Evolutionary conservation across 2,888 invertebrate species (phyloP).

Genomic region (Dendrolimus houi): DNA sequence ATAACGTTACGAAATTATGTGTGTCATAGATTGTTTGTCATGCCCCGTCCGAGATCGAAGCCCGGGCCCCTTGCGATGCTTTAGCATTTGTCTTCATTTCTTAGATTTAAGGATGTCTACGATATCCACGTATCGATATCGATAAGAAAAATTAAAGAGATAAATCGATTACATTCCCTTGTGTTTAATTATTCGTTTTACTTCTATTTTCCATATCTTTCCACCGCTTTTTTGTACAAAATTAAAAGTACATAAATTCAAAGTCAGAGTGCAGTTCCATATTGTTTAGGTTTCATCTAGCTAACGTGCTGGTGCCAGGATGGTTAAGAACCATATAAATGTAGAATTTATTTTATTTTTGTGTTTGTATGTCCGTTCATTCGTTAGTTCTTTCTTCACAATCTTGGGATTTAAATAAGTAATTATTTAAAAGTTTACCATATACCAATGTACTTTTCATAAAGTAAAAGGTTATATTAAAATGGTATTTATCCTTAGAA

Average conservation of each 20-base stretch:
- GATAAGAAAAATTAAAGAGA: background rate
- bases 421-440: background rate
- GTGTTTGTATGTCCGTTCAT: background rate
- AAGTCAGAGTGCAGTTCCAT: no score
- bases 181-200: no score
- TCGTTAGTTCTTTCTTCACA: background rate
- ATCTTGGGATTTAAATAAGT: background rate
- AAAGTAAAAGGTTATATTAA: no score
- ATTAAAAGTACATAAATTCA: no score
- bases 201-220: no score
- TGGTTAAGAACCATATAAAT: no score
- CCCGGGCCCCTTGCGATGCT: conserved; percentile 43
- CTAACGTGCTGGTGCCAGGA: no score
- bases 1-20: conserved; percentile 61
- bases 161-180: no score
- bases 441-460: no score
- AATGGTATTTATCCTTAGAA: no score
- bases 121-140: conserved; percentile 6
- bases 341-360: background rate
- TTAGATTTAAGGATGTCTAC: conserved; percentile 26
- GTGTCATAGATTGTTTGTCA: conserved; percentile 75
- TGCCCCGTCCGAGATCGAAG: conserved; percentile 58
- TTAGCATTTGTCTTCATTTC: conserved; percentile 72
- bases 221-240: no score
- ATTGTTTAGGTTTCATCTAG: no score